Conservation (phyloP, 1,140 invertebrate species). For the Pissodes strobi region DNA sequence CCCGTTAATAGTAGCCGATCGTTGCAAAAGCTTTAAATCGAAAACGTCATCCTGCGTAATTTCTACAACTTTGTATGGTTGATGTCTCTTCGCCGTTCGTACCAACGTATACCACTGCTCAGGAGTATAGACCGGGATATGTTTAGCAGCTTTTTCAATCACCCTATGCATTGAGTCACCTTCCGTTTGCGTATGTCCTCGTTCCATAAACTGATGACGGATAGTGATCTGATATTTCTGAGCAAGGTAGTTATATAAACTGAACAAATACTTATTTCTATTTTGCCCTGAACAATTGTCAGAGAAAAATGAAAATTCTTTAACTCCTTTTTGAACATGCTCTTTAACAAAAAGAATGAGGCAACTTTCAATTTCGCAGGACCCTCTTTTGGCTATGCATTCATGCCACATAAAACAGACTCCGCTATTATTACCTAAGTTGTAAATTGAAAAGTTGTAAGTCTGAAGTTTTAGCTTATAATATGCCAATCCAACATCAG, state of each 20-base stretch:
- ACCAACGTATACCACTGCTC: slow-evolving; percentile 47
- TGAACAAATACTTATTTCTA: too few species aligned
- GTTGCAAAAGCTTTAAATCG: not conserved
- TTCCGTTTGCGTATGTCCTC: slow-evolving; percentile 53
- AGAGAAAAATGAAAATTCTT: too few species aligned
- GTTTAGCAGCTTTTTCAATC: slow-evolving; percentile 47
- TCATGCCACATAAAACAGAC: slow-evolving; percentile 47
- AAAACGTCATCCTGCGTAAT: not conserved
- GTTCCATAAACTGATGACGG: slow-evolving; percentile 48
- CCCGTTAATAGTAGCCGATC: not conserved
- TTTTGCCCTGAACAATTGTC: slow-evolving; percentile 55
- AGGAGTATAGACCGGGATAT: slow-evolving; percentile 44
- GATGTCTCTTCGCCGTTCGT: slow-evolving; percentile 42
- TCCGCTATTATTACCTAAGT: slow-evolving; percentile 36
- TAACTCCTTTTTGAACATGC: slow-evolving; percentile 33
- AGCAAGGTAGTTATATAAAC: slow-evolving; percentile 42
- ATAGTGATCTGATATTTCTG: slow-evolving; percentile 43
- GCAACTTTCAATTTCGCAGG: slow-evolving; percentile 47
- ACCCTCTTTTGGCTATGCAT: slow-evolving; percentile 37
- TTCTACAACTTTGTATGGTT: slow-evolving; percentile 10
- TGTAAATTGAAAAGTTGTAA: slow-evolving; percentile 46
- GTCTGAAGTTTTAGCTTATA: slow-evolving; percentile 35
- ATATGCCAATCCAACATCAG: slow-evolving; percentile 16
- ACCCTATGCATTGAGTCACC: too few species aligned
- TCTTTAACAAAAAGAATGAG: slow-evolving; percentile 38